Evolutionary conservation across 1,140 invertebrate genomes (phyloP), one percentile per base, ranked within the genome.

Genomic region (Euura lappo): DNA sequence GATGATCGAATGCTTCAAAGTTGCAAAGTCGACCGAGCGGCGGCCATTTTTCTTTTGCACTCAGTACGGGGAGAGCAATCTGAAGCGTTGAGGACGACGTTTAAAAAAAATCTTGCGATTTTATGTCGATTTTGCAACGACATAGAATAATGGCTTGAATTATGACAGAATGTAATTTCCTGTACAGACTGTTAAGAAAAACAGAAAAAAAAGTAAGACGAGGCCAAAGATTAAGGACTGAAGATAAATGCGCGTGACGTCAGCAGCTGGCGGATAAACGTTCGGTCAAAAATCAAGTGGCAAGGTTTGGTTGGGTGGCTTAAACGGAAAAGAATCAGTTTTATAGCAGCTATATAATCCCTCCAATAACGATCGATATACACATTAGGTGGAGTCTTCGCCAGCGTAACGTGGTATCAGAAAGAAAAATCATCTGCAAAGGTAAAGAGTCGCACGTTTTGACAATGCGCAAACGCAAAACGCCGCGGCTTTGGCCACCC

Each of bases 401-500:
- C 8, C 51, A 11, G 28, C 28, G 28, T 28, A 28, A 28, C 51
- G 51, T 6, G 13, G 13, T 60, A 60, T 6, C 51, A n/a, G 51
- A 5, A 60, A 60, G 51, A 60, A 60, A 60, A 60, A 60, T 60
- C 51, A 60, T 60, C 51, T 3, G 13, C 2, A 60, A 60, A 60
- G 3, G 51, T 60, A n/a, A 60, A 60, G 51, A 28, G 28, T 47
- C 47, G 68, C 70, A 47, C 65, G 74, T 75, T n/a, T 8, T 11
- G 72, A 75, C 72, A 76, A 71, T 65, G 79, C 79, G 79, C 79
- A 77, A 78, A 80, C 79, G 79, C 78, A 74, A 68, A n/a, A 67
- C 65, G 65, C 72, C 8, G 8, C 71, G 72, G 66, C 71, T 73
- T 66, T 65, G 70, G 69, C 51, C 60, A 66, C 75, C 75, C 74